Evolutionary conservation across 2,888 invertebrate species (phyloP).

Genomic region (Lepidonotus clava): DNA sequence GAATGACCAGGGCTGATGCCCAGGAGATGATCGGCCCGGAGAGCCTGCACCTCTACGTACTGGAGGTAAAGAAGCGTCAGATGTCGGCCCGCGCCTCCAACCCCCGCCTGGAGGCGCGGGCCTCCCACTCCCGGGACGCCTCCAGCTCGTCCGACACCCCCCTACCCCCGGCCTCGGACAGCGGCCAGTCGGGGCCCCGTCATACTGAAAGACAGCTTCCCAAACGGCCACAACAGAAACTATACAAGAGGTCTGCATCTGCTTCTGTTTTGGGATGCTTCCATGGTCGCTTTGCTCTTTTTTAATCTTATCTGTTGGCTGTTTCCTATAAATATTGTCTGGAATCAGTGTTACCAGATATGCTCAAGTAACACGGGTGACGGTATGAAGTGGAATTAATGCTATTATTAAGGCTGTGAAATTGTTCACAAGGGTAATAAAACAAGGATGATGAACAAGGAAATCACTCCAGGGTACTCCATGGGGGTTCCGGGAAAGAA

Average conservation of each 20-base stretch:
- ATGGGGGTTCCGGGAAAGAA: too few relatives aligned
- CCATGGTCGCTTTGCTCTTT: too few relatives aligned
- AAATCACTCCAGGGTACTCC: too few relatives aligned
- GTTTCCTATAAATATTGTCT: too few relatives aligned
- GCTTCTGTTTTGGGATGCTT: background rate
- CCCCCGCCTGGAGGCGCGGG: background rate
- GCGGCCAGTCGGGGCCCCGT: background rate
- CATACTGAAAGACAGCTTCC: background rate
- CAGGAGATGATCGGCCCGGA: slow-evolving; percentile 21
- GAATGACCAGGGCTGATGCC: slow-evolving; percentile 10
- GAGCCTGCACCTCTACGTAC: slow-evolving; percentile 27
- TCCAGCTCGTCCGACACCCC: background rate
- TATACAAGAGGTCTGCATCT: background rate
- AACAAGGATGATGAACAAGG: too few relatives aligned
- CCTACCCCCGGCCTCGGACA: background rate
- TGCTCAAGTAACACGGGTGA: too few relatives aligned
- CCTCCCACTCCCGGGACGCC: background rate
- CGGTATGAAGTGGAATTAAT: too few relatives aligned
- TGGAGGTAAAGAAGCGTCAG: slow-evolving; percentile 46
- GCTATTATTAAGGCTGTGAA: too few relatives aligned
- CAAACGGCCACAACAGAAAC: background rate
- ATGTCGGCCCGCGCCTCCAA: background rate
- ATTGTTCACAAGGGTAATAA: too few relatives aligned
- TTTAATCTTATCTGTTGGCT: too few relatives aligned
- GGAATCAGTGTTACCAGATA: too few relatives aligned